Conservation (phyloP, 2,113 vertebrate species). For the Alethe diademata region DNA sequence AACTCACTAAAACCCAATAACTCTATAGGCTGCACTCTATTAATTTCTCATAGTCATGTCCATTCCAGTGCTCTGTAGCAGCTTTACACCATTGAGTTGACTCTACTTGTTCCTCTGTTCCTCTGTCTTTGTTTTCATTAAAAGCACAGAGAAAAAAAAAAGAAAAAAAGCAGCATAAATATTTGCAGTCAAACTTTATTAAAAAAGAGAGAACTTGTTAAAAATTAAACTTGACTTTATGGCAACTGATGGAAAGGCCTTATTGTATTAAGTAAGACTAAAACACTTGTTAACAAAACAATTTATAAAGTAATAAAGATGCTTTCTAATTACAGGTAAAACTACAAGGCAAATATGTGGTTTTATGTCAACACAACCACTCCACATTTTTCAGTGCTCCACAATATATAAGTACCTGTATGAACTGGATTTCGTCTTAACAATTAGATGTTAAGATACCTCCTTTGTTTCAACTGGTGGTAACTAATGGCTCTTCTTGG, state of each 20-base stretch:
- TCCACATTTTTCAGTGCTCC: background rate
- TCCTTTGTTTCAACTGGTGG: background rate
- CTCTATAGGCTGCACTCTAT: background rate
- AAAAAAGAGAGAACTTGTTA: background rate
- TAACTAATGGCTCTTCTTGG: background rate
- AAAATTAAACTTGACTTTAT: background rate
- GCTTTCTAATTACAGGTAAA: background rate
- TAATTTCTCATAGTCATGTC: background rate
- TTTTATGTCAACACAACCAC: background rate
- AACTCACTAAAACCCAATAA: background rate
- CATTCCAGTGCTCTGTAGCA: background rate
- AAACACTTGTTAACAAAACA: background rate
- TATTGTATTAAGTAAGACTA: background rate
- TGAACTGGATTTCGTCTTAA: background rate
- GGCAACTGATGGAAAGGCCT: background rate
- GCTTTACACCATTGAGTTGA: background rate
- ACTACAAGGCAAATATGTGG: background rate
- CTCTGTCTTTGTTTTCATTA: background rate
- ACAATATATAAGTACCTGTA: background rate
- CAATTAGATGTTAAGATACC: background rate
- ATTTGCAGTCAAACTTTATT: no score
- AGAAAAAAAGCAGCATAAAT: no score
- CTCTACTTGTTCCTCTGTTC: background rate
- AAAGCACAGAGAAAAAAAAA: background rate
- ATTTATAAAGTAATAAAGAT: background rate